phyloP scores from a whole-genome alignment of 2,888 invertebrate species.

The Limnephilus marmoratus region DNA sequence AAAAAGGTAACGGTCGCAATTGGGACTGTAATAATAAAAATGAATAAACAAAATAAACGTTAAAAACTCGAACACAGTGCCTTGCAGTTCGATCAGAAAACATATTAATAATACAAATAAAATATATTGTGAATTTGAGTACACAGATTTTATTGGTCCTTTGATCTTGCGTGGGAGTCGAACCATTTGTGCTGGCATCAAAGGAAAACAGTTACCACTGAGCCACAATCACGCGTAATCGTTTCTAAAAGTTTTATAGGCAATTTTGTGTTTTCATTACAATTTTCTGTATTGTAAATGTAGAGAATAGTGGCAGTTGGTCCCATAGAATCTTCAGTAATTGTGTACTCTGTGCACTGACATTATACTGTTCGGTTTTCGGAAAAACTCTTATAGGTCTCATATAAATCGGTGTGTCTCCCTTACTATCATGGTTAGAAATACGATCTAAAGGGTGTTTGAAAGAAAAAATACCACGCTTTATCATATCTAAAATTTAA shows the following conservation, averaged over 20 bases:
- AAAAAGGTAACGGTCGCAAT: no score
- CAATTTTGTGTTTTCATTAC: constrained; percentile 8
- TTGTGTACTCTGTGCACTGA: no score
- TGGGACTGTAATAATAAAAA: background rate
- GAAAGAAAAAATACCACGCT: no score
- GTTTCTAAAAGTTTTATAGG: background rate
- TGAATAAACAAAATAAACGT: background rate
- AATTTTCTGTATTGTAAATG: background rate
- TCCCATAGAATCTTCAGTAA: background rate
- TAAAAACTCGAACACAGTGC: background rate
- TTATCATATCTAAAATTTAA: no score
- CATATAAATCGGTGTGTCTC: no score
- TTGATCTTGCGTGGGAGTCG: background rate
- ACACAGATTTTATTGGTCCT: background rate
- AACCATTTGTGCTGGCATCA: background rate
- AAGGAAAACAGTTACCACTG: background rate
- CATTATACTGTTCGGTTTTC: no score
- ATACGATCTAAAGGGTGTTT: no score
- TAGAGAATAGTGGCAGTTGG: background rate
- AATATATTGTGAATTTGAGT: background rate
- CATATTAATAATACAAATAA: background rate
- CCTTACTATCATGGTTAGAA: no score
- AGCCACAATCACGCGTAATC: background rate
- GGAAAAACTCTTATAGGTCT: no score
- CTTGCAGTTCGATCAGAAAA: background rate